phyloP scores from a whole-genome alignment of 2,797 vertebrate species.

The Schizopygopsis pylzovi region DNA sequence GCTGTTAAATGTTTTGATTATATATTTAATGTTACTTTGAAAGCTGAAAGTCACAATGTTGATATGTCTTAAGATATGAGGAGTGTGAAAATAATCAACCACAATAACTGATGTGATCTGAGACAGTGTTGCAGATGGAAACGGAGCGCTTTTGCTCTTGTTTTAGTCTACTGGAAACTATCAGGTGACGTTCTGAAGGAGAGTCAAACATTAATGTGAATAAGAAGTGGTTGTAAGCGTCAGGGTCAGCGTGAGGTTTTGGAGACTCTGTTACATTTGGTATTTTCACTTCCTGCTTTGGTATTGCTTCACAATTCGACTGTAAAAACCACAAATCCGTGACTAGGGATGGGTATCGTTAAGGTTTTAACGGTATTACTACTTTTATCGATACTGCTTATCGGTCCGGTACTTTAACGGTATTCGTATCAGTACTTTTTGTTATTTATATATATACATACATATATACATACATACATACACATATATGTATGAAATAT shows the following conservation, averaged over 20 bases:
- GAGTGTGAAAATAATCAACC: neutral
- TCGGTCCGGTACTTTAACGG: too few species aligned
- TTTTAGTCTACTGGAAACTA: neutral
- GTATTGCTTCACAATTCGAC: neutral
- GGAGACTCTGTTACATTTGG: neutral
- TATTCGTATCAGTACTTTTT: too few species aligned
- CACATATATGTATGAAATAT: too few species aligned
- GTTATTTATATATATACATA: too few species aligned
- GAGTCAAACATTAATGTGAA: conserved; percentile 43
- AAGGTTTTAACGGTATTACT: too few species aligned
- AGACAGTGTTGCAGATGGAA: neutral
- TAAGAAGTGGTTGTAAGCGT: neutral
- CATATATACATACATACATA: too few species aligned
- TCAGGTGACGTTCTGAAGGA: conserved; percentile 23
- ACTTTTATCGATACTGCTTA: too few species aligned
- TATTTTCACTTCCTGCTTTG: conserved; percentile 9
- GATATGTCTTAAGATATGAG: neutral
- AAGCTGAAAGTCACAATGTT: neutral
- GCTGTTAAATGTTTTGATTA: too few species aligned
- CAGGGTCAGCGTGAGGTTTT: neutral
- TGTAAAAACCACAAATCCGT: conserved; percentile 11
- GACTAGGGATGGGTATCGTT: too few species aligned
- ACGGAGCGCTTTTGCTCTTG: neutral
- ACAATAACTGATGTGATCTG: neutral
- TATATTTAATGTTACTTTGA: neutral